Evolutionary conservation across 2,113 vertebrate species (phyloP), one percentile per base, ranked within the genome.

Genomic region (Pteronura brasiliensis): DNA sequence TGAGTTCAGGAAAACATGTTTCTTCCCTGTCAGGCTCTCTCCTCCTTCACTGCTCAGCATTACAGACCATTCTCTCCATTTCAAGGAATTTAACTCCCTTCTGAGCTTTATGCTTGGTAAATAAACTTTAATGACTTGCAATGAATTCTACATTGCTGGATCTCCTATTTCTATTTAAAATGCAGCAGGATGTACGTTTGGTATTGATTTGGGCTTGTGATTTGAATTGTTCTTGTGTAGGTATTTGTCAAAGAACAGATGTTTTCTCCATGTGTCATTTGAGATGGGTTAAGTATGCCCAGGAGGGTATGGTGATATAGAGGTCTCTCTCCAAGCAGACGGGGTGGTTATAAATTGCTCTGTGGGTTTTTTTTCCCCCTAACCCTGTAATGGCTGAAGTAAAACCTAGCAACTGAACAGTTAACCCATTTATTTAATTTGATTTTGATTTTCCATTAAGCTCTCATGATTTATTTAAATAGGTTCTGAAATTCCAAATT

Each of bases 221-320:
- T 91, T 69, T 95, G 96, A 85, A 90, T 95, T 94, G 34, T 93
- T 97, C 65, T 34, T 88, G 12, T 69, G 65, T 92, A 55, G 96
- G 61, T 95, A 94, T 98, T 97, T 98, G 86, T 97, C 94, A 97
- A 92, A 97, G 90, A 98, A 91, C 96, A 98, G 96, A 92, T 97
- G 90, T 97, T 98, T 96, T 93, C 98, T 96, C 77, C 87, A 42
- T 71, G 84, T 96, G 98, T 97, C 90, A 63, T 96, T 9, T 79
- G 85, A 97, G 90, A 87, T n/a, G 95, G 90, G 94, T 92, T 98
- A 95, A 98, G 82, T n/a, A 74, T 15, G 52, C 94, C 96, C 85
- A 59, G 27, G 93, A 98, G 95, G 93, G 20, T 8, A 77, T 57
- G 88, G 39, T 95, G 84, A 94, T 49, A n/a, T 12, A 91, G 95